These are phyloP conservation scores for Zosterops pallidus DNA, from an alignment of 2,113 vertebrate genomes.

Conservation along the genomic window DNA sequence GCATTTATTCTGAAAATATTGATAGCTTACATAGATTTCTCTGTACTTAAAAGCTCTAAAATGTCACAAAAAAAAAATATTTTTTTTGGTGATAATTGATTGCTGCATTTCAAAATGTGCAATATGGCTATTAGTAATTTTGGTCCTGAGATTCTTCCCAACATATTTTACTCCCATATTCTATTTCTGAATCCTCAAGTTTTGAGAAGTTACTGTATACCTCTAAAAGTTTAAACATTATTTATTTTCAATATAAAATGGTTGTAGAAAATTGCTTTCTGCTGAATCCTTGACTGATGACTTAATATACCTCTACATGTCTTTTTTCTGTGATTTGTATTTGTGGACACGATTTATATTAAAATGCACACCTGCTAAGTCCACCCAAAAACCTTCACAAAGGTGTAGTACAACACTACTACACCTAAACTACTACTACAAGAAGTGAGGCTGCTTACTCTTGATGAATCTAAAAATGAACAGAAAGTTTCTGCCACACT, in stretches of 20 bases:
- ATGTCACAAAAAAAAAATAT: not conserved
- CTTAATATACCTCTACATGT: fast-evolving
- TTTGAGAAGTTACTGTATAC: not conserved
- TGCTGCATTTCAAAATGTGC: not conserved
- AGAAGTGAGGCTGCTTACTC: not conserved
- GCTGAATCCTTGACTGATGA: not conserved
- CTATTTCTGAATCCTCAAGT: not conserved
- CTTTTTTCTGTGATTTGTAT: not conserved
- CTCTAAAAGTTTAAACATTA: not conserved
- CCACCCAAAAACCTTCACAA: not conserved
- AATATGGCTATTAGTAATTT: not conserved
- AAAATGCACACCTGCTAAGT: not conserved
- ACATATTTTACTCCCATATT: not conserved
- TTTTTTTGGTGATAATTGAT: not conserved
- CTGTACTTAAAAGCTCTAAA: not conserved
- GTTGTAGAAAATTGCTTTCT: not conserved
- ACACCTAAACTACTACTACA: too few relatives aligned
- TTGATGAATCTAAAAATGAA: not conserved
- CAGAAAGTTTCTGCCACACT: not conserved
- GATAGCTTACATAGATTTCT: not conserved
- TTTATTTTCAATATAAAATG: not conserved
- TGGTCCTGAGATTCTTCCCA: not conserved
- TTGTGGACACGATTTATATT: not conserved
- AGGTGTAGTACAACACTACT: not conserved
- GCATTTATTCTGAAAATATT: conserved; percentile 23